Base-by-base conservation (phyloP, 2,113 vertebrate species). In the Toxotes jaculatrix region DNA sequence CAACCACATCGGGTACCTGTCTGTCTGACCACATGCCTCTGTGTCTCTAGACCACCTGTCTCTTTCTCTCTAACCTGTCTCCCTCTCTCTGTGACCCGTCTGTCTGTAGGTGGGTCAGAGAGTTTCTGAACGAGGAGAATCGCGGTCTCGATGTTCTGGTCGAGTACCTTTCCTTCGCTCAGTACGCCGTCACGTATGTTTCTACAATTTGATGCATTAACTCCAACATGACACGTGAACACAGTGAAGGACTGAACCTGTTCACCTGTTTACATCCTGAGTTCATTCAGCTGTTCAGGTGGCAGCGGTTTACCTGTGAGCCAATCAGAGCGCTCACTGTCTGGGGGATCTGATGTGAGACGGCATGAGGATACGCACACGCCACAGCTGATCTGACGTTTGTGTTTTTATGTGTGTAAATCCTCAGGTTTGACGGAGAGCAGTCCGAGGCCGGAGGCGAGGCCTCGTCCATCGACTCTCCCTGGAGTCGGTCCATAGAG, bases 51-150 rank as follows among this genome's bases (percentile, higher is more conserved):
- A 7, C 49, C 4, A 21, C n/a, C 32, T 43, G 40, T 43, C 42
- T 59, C 38, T 60, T 11, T 80, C 4, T 61, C 56, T 59, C 38
- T 53, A 13, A 34, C 16, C 49, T 45, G 36, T 51, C 38, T 60
- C 27, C 27, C 34, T 62, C 14, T 80, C 5, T 62, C 1, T 40
- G 38, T 40, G 6, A 74, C 40, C 23, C 17, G 21, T 53, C 23
- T 60, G 11, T 55, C 31, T 70, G 3, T 57, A 99, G 98, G 42
- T 99, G 98, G 98, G 98, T 99, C 71, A 94, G 98, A 91, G 98
- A 99, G 91, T 99, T 99, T 94, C 95, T 99, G 82, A 99, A 99
- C 3, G 98, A 99, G 82, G 98, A 99, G 80, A 99, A 99, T 84
- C 96, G 97, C 92, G 98, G 98, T 55, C 94, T 99, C 49, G 98